These are phyloP conservation scores for Trissolcus brochymenae DNA, from an alignment of 2,888 invertebrate genomes.

Conservation along the genomic window DNA sequence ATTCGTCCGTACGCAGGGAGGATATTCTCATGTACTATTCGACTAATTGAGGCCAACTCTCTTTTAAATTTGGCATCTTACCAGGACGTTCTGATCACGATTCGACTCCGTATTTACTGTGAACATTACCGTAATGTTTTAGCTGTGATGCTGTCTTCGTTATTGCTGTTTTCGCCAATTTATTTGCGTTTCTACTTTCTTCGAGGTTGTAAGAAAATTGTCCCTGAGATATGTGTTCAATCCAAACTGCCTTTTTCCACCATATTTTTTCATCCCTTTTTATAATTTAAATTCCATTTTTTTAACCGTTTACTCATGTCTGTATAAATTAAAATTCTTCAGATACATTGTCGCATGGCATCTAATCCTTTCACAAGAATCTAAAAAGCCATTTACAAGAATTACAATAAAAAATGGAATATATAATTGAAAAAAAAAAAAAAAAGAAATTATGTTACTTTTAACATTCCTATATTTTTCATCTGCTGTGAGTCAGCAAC, in stretches of 20 bases:
- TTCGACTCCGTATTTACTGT: constrained; percentile 48
- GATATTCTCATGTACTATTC: constrained; percentile 63
- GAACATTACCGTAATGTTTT: constrained; percentile 46
- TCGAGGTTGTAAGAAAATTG: not conserved
- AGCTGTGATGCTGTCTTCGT: constrained; percentile 42
- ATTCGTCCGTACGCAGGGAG: constrained; percentile 52
- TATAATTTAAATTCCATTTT: not conserved
- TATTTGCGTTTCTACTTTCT: constrained; percentile 19
- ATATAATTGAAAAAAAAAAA: not conserved
- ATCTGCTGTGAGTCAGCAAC: constrained; percentile 57
- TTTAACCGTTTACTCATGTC: not conserved
- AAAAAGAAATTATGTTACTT: constrained; percentile 59
- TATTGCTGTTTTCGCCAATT: constrained; percentile 38
- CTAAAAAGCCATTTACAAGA: constrained; percentile 9
- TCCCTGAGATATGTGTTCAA: not conserved
- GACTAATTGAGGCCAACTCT: constrained; percentile 70
- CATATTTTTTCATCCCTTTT: not conserved
- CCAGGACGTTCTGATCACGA: constrained; percentile 68
- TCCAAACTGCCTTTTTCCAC: not conserved
- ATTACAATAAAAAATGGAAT: not conserved
- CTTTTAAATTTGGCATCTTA: constrained; percentile 65
- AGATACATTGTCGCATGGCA: constrained; percentile 30
- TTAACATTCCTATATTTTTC: constrained; percentile 65
- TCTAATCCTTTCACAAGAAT: constrained; percentile 29
- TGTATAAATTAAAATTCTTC: not conserved